Percentiles rank a stretch among this genome's conserved stretches.
phyloP scores from a whole-genome alignment of 2,113 vertebrate genomes.

The Phalacrocorax carbo region DNA sequence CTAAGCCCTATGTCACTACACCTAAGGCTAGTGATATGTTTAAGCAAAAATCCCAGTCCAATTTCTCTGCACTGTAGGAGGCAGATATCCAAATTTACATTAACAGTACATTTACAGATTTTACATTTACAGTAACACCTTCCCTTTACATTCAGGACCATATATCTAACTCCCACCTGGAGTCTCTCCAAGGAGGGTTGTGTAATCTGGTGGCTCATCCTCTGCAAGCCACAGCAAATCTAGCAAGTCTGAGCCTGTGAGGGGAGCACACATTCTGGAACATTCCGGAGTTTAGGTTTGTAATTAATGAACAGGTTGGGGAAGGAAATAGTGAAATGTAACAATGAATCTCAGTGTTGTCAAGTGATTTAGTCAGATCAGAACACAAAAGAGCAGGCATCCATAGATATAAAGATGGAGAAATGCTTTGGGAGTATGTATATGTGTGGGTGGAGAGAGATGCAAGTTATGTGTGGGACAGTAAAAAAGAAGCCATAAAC shows the following conservation, averaged over 20 bases:
- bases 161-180: background rate
- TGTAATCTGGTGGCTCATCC: background rate
- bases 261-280: background rate
- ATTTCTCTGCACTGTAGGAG: background rate
- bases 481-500: slow-evolving; percentile 11
- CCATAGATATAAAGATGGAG: background rate
- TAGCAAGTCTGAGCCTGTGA: background rate
- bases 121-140: background rate
- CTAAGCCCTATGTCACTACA: background rate
- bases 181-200: background rate
- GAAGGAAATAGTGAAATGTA: background rate
- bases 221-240: background rate
- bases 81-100: background rate
- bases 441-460: background rate
- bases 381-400: background rate
- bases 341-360: background rate
- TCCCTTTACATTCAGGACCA: background rate
- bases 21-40: background rate
- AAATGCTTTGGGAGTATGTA: background rate
- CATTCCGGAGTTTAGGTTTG: background rate
- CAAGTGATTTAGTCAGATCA: background rate
- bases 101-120: background rate
- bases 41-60: background rate
- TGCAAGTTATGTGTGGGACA: background rate
- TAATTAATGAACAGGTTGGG: background rate